Conservation (phyloP, 2,797 vertebrate species). For the Poeciliopsis infans region DNA sequence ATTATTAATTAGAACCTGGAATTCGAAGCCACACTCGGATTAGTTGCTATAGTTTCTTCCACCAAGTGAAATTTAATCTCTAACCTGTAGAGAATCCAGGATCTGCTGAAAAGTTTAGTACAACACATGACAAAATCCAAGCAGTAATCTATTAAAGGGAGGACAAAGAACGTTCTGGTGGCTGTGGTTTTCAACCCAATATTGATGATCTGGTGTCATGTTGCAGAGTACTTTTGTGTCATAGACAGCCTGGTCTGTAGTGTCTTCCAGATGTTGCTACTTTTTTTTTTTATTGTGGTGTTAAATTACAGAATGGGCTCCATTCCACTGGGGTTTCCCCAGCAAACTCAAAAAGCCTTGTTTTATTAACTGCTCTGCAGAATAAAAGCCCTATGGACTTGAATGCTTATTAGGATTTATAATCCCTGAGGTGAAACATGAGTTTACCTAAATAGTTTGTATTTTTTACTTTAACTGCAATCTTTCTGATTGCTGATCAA, state of each 20-base stretch:
- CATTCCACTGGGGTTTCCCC: conserved; percentile 36
- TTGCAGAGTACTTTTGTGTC: conserved; percentile 35
- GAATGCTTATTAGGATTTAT: conserved; percentile 53
- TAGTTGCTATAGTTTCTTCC: conserved; percentile 51
- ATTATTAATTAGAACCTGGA: conserved; percentile 59
- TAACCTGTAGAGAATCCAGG: conserved; percentile 34
- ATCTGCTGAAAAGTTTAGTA: conserved; percentile 6
- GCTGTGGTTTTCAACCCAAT: conserved; percentile 25
- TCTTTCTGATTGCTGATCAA: not conserved
- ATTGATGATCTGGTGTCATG: conserved; percentile 48
- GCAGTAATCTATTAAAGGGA: not conserved
- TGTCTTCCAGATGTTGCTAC: conserved; percentile 47
- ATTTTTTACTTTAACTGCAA: not conserved
- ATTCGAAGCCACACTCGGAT: conserved; percentile 55
- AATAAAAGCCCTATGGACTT: conserved; percentile 36
- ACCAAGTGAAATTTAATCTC: conserved; percentile 45
- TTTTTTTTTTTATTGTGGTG: conserved; percentile 48
- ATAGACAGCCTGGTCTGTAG: conserved; percentile 32
- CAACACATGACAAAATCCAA: conserved; percentile 24
- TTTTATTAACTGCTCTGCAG: conserved; percentile 42
- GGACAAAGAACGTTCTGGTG: conserved; percentile 7
- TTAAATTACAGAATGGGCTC: conserved; percentile 60
- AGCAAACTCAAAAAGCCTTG: conserved; percentile 50
- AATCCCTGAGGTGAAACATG: conserved; percentile 23
- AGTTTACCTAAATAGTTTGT: not conserved